These are phyloP conservation scores for Saguinus imperator DNA, from an alignment of 2,113 vertebrate genomes.

Conservation along the genomic window DNA sequence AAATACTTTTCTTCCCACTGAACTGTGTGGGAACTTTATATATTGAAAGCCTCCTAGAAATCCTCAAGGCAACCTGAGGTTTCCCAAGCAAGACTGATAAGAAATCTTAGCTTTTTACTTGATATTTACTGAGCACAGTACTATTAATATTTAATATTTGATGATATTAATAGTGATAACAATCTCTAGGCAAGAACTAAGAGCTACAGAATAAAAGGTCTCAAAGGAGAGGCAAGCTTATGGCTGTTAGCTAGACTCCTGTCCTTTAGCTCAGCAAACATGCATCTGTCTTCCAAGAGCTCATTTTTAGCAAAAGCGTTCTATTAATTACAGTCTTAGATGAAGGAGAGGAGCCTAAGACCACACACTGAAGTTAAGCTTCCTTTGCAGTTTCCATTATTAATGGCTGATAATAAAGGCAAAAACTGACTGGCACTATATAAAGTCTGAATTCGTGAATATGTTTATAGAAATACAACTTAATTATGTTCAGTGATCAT, in stretches of 20 bases:
- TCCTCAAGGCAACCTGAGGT: constrained; percentile 12
- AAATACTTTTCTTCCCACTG: constrained; percentile 35
- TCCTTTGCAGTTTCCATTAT: neutral
- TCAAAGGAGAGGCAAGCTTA: neutral
- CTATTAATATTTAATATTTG: constrained; percentile 54
- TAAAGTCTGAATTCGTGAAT: neutral
- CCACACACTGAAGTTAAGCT: neutral
- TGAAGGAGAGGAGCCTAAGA: neutral
- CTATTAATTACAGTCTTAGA: neutral
- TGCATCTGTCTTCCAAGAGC: neutral
- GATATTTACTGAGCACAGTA: neutral
- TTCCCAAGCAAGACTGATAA: constrained; percentile 34
- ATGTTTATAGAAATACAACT: constrained; percentile 1
- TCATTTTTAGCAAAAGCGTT: neutral
- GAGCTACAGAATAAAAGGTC: neutral
- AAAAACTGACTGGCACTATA: neutral
- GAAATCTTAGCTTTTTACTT: constrained; percentile 36
- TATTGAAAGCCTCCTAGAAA: neutral
- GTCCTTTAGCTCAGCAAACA: neutral
- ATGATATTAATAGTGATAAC: neutral
- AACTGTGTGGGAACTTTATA: constrained; percentile 15
- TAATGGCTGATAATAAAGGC: neutral
- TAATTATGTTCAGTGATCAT: neutral
- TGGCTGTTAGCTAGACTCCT: neutral
- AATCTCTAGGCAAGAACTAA: constrained; percentile 48